Conservation (phyloP, 2,797 vertebrate genomes). For the Tarsius wallacei region DNA sequence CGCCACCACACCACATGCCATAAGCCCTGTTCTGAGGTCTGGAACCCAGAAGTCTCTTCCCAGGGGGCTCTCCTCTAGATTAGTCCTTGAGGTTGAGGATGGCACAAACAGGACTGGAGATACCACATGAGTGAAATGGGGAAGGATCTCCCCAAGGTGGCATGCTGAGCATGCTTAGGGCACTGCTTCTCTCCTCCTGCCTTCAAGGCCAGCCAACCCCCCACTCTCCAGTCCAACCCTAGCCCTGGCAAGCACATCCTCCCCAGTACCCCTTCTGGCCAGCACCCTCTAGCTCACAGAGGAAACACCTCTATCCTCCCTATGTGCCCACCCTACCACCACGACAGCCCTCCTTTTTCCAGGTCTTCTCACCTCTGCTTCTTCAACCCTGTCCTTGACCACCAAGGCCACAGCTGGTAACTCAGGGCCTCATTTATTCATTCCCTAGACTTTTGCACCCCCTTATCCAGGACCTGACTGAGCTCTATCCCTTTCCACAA, state of each 20-base stretch:
- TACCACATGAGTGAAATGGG: neutral
- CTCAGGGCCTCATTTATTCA: neutral
- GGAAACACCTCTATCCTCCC: neutral
- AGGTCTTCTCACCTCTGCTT: neutral
- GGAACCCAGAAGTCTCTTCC: constrained; percentile 58
- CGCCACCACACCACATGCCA: constrained; percentile 72
- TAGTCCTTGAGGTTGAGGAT: neutral
- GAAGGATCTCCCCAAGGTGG: neutral
- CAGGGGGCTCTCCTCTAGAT: neutral
- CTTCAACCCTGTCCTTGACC: neutral
- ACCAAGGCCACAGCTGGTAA: neutral
- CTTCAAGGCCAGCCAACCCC: neutral
- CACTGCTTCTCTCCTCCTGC: neutral
- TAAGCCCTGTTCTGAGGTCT: constrained; percentile 49
- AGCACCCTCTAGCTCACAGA: neutral
- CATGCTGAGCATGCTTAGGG: neutral
- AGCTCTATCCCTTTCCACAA: neutral
- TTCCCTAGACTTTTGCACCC: neutral
- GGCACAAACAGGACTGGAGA: neutral
- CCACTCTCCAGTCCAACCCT: neutral
- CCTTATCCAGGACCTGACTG: neutral
- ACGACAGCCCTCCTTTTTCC: neutral
- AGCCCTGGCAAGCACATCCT: neutral
- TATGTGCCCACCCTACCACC: rapidly evolving
- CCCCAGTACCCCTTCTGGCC: neutral